Evolutionary conservation across 92 coral and sea anemone genomes (phyloP).

Genomic region (Zoanthus sociatus): DNA sequence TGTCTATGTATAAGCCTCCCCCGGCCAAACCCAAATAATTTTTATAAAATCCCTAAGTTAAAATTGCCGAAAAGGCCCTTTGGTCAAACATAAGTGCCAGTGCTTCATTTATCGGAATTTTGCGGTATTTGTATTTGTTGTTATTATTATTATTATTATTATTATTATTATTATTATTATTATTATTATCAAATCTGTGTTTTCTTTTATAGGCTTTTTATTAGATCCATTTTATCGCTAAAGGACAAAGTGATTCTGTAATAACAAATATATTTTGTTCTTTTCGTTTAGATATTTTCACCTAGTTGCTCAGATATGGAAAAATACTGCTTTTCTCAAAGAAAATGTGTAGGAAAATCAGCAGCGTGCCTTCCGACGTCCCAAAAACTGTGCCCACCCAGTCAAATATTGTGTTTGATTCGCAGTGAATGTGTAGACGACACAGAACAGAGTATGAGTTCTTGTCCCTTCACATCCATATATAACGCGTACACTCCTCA

Average conservation of each 20-base stretch:
- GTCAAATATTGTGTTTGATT: conserved; percentile 67
- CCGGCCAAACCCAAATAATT: no score
- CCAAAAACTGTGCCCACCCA: conserved; percentile 57
- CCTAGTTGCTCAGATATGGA: conserved; percentile 70
- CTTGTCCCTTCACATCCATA: conserved; percentile 59
- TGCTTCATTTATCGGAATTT: no score
- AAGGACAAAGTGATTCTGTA: not conserved
- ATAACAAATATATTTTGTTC: not conserved
- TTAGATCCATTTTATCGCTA: no score
- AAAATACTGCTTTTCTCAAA: conserved; percentile 70
- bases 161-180: no score
- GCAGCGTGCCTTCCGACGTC: conserved; percentile 46
- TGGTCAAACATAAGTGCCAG: no score
- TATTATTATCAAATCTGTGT: no score
- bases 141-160: no score
- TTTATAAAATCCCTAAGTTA: no score
- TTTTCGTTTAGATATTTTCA: conserved; percentile 66
- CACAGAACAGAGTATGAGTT: conserved; percentile 61
- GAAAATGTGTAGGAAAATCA: conserved; percentile 61
- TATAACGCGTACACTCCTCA: conserved; percentile 69
- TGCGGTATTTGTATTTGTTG: no score
- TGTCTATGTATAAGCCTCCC: no score
- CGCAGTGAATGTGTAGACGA: conserved; percentile 71
- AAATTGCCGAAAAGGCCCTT: no score
- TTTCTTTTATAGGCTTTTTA: no score